Evolutionary conservation across 2,113 vertebrate genomes (phyloP).

Genomic region (Malurus melanocephalus): DNA sequence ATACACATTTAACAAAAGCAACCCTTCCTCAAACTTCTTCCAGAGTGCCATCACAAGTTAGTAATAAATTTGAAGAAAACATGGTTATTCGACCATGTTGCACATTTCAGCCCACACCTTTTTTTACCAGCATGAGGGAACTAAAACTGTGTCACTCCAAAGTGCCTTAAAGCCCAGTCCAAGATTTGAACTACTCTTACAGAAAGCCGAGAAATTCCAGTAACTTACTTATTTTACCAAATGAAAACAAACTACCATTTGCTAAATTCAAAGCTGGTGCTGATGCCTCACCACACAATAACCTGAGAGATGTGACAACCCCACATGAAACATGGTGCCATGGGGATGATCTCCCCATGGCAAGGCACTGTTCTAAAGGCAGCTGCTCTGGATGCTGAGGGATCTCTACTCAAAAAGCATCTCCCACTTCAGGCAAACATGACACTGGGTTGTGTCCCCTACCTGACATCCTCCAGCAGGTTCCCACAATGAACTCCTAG

Average conservation of each 20-base stretch:
- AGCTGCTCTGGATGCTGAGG: neutral
- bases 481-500: neutral
- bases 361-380: rapidly evolving
- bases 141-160: neutral
- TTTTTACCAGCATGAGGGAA: neutral
- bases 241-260: neutral
- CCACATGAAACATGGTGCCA: rapidly evolving
- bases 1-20: neutral
- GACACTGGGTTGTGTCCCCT: neutral
- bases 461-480: neutral
- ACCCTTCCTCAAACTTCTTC: neutral
- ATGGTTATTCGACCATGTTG: neutral
- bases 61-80: neutral
- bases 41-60: neutral
- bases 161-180: neutral
- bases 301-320: neutral
- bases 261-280: neutral
- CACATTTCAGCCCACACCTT: neutral
- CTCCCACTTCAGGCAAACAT: neutral
- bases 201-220: neutral
- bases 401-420: neutral
- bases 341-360: rapidly evolving
- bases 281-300: neutral
- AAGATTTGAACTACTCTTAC: neutral
- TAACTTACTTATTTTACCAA: rapidly evolving